Percentiles rank a stretch among this genome's conserved stretches.
Evolutionary conservation across 2,113 vertebrate genomes (phyloP).

Genomic region (Suncus etruscus): DNA sequence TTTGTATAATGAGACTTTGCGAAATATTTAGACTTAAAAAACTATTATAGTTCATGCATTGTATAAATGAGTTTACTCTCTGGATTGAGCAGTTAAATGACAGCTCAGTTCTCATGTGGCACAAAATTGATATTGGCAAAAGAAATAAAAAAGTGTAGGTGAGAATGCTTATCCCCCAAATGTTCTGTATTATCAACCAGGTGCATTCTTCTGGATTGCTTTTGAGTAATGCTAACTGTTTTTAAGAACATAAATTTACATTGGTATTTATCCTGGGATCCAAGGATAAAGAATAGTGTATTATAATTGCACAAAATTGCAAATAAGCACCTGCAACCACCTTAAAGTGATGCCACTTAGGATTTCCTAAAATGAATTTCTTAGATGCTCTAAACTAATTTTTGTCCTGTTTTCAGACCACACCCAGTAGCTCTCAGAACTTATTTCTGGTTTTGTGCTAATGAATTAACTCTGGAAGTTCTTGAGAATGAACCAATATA

Average conservation of each 20-base stretch:
- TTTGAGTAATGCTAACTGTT: conserved; percentile 53
- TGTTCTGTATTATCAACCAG: conserved; percentile 32
- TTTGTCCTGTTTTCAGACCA: background rate
- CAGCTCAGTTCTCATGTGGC: too few relatives aligned
- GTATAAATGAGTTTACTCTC: background rate
- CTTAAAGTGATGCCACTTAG: background rate
- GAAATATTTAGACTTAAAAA: background rate
- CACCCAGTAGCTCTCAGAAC: too few relatives aligned
- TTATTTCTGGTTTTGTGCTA: too few relatives aligned
- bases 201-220: conserved; percentile 39
- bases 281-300: background rate
- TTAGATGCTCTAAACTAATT: background rate
- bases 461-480: too few relatives aligned
- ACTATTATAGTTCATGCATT: background rate
- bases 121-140: background rate
- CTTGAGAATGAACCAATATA: too few relatives aligned
- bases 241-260: conserved; percentile 48
- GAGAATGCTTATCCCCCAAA: background rate
- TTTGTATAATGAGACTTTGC: background rate
- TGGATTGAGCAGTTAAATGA: background rate
- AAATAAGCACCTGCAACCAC: conserved; percentile 66
- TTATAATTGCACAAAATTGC: conserved; percentile 70
- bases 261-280: conserved; percentile 15
- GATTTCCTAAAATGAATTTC: conserved; percentile 26
- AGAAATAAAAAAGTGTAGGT: background rate